phyloP scores from a whole-genome alignment of 2,888 invertebrate genomes.

The Adelphocoris suturalis region DNA sequence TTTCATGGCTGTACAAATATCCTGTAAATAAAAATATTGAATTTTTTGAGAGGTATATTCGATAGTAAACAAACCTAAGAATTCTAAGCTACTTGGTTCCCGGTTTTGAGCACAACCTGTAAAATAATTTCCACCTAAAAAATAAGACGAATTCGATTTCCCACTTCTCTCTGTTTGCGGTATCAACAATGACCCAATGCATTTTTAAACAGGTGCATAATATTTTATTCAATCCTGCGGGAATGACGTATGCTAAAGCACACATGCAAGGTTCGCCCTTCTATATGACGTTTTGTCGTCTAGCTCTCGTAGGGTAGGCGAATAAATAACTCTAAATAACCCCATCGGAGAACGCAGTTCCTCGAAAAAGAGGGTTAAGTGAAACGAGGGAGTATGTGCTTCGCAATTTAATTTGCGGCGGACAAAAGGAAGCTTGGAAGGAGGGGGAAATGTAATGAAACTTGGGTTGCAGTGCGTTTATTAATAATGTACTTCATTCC shows the following conservation, averaged over 20 bases:
- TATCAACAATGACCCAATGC: too few species aligned
- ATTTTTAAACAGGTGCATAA: too few species aligned
- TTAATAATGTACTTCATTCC: slow-evolving; percentile 62
- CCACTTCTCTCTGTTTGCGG: too few species aligned
- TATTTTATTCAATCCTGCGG: too few species aligned
- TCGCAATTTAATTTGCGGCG: slow-evolving; percentile 57
- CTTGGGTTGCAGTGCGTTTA: slow-evolving; percentile 50
- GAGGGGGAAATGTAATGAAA: slow-evolving; percentile 43
- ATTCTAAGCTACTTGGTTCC: too few species aligned
- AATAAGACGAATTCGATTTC: too few species aligned
- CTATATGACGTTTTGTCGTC: background rate
- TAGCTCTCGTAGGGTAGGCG: background rate
- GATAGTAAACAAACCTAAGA: too few species aligned
- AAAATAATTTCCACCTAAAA: too few species aligned
- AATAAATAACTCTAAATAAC: slow-evolving; percentile 22
- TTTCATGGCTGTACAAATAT: too few species aligned
- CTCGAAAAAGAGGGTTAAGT: slow-evolving; percentile 47
- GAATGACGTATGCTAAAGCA: background rate
- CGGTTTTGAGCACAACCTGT: too few species aligned
- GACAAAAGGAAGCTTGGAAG: slow-evolving; percentile 43
- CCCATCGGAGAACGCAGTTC: slow-evolving; percentile 11
- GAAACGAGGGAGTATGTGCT: slow-evolving; percentile 52
- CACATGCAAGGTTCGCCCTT: background rate
- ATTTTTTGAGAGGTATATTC: too few species aligned
- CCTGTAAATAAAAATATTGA: too few species aligned